phyloP scores from a whole-genome alignment of 2,113 vertebrate species.

The Blennius ocellaris region DNA sequence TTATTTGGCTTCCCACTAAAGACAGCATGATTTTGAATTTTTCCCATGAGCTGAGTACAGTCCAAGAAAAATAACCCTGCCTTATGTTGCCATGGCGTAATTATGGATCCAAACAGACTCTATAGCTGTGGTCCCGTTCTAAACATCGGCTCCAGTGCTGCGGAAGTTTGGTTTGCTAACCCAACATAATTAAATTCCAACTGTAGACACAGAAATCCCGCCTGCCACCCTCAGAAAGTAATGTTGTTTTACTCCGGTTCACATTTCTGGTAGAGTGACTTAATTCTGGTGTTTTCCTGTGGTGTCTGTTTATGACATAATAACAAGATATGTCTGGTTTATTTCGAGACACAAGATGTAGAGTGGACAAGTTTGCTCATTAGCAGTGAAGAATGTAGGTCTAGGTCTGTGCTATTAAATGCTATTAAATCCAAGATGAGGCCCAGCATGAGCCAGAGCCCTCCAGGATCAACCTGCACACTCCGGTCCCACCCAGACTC shows the following conservation, averaged over 20 bases:
- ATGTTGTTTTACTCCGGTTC: conserved; percentile 44
- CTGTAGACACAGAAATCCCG: conserved; percentile 49
- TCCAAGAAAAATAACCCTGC: conserved; percentile 72
- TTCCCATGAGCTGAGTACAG: conserved; percentile 67
- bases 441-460: too few species aligned
- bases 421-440: too few species aligned
- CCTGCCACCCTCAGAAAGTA: conserved; percentile 18
- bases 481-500: too few species aligned
- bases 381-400: conserved; percentile 16
- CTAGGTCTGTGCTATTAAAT: too few species aligned
- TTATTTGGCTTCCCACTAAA: conserved; percentile 70
- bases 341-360: conserved; percentile 41
- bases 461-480: too few species aligned
- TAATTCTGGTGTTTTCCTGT: conserved; percentile 45
- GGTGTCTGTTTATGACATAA: conserved; percentile 54
- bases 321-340: conserved; percentile 27
- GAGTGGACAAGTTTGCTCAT: conserved; percentile 27
- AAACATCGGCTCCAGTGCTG: conserved; percentile 67
- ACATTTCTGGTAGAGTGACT: conserved; percentile 23
- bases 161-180: conserved; percentile 75
- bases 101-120: conserved; percentile 74
- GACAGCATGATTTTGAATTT: conserved; percentile 60
- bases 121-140: conserved; percentile 55
- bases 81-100: conserved; percentile 72
- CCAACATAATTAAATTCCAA: conserved; percentile 72